Base-by-base conservation (phyloP, 2,888 invertebrate genomes). In the Leptura quadrifasciata region DNA sequence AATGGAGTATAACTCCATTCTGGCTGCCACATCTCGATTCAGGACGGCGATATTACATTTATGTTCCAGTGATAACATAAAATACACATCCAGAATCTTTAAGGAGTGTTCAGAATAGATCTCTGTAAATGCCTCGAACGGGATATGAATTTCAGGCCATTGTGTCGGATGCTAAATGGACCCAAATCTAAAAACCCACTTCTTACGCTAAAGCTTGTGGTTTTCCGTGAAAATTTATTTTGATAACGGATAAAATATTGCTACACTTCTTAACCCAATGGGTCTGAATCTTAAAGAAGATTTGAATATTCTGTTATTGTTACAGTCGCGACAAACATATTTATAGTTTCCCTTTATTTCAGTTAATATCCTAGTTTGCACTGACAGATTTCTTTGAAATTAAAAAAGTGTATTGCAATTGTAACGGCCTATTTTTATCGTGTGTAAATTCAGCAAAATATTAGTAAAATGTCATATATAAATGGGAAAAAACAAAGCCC, bases 61-160 rank as follows among this genome's bases (percentile, higher is more conserved):
- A 82, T 81, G 79, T 83, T 77, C 78, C 81, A 76, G 75, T 81
- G 82, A 82, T 81, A 81, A 81, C 81, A 78, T 81, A 79, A 83
- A 81, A 81, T 82, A 81, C 80, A 78, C 78, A 81, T 76, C 78
- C 75, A 76, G 80, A 82, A 80, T 81, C 81, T 76, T 77, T 78
- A 77, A 82, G 79, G 68, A 81, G 79, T 68, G 74, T 74, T 63
- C 76, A 63, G 74, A 64, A 76, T 72, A 75, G 77, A 77, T 75
- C 76, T 60, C 65, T 72, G 74, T 74, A 72, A 78, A 74, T 76
- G 77, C 77, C 65, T 57, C 54, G 69, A 76, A 80, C 77, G 78
- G 81, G 80, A 81, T 82, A 80, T 80, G 81, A 81, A 82, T 81
- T 82, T 78, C 78, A 72, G 72, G 57, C 72, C 76, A 81, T 82